These are phyloP conservation scores for Palythoa heliodiscus DNA, from an alignment of 92 coral and sea anemone species.

Conservation along the genomic window DNA sequence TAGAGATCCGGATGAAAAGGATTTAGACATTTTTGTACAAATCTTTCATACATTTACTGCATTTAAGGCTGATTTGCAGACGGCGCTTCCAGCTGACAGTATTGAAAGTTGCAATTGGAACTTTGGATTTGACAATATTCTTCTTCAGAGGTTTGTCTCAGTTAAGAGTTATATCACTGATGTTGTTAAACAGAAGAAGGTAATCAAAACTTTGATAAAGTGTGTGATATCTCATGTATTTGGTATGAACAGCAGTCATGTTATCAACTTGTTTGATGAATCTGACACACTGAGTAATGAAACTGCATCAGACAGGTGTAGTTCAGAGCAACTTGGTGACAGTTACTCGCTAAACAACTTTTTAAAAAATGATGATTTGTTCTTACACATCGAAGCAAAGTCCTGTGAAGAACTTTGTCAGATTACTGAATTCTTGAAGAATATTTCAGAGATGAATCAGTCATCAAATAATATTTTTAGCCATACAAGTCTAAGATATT, in stretches of 20 bases:
- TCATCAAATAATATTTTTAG: background rate
- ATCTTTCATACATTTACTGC: conserved; percentile 16
- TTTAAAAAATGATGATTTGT: conserved; percentile 14
- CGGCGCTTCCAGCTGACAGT: background rate
- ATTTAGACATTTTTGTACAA: conserved; percentile 2
- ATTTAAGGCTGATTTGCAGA: background rate
- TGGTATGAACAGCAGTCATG: background rate
- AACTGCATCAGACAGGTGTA: background rate
- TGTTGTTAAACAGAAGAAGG: background rate
- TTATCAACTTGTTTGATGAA: conserved; percentile 2
- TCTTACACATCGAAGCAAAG: conserved; percentile 9
- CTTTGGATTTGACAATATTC: background rate
- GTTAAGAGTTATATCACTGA: background rate
- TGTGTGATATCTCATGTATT: conserved; percentile 23
- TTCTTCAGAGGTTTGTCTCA: conserved; percentile 14
- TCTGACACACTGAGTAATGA: background rate
- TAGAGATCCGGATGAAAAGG: conserved; percentile 20
- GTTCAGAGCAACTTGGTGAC: background rate
- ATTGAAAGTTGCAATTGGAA: background rate
- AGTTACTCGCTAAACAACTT: background rate
- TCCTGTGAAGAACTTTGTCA: conserved; percentile 22
- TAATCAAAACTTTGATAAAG: conserved; percentile 6
- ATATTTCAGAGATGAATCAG: background rate
- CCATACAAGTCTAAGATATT: background rate
- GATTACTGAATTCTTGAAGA: background rate